These are phyloP conservation scores for Hestina assimilis DNA, from an alignment of 1,140 invertebrate species.

Conservation along the genomic window DNA sequence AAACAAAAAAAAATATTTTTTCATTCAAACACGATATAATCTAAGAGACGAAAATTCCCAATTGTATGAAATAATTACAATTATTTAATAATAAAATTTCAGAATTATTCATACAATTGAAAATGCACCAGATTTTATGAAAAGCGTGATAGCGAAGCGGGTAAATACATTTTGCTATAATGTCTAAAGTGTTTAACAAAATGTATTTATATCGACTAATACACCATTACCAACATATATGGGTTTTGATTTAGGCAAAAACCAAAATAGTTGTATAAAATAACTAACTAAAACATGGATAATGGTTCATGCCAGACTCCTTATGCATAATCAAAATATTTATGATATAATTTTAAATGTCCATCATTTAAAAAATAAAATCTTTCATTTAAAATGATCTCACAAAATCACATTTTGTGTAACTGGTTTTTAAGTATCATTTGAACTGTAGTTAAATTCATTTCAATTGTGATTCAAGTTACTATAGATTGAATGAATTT, in stretches of 20 bases:
- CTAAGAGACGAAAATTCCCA: conserved; percentile 1
- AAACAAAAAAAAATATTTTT: too few species aligned
- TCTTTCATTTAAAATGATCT: background rate
- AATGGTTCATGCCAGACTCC: conserved; percentile 1
- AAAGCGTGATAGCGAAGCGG: conserved; percentile 24
- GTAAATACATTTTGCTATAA: background rate
- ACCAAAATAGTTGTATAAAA: background rate
- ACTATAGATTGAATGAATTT: too few species aligned
- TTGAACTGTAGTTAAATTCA: background rate
- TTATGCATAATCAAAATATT: background rate
- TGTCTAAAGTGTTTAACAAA: background rate
- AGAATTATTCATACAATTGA: conserved; percentile 16
- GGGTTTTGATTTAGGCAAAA: background rate
- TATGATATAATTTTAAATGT: background rate
- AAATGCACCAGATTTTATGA: conserved; percentile 29
- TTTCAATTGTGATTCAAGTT: background rate
- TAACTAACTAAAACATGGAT: background rate
- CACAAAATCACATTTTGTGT: background rate
- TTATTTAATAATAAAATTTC: background rate
- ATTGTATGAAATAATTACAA: background rate
- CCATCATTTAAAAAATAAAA: too few species aligned
- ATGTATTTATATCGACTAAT: background rate
- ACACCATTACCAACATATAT: conserved; percentile 1
- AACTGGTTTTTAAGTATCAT: background rate
- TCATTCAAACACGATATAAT: background rate